A percentile compares a stretch with the other conserved stretches of the same genome.
phyloP scores from a whole-genome alignment of 1,140 invertebrate genomes.

The Oscheius sp. region DNA sequence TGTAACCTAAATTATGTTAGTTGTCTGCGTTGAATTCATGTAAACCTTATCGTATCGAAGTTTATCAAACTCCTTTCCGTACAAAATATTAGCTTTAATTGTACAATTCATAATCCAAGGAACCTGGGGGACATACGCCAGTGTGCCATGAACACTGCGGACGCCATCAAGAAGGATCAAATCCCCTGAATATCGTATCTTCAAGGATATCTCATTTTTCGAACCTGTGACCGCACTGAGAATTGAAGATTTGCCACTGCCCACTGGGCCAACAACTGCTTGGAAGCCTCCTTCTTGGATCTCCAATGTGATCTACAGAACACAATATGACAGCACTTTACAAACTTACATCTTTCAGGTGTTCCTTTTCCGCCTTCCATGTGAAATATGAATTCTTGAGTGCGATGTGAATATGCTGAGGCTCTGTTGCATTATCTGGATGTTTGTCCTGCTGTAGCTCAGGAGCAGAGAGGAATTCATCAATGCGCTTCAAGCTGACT shows the following conservation, averaged over 20 bases:
- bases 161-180: neutral
- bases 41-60: neutral
- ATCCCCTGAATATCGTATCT: neutral
- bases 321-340: neutral
- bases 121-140: neutral
- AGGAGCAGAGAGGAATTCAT: neutral
- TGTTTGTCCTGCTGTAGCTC: neutral
- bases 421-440: neutral
- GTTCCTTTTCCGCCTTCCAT: slow-evolving; percentile 3
- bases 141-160: neutral
- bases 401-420: neutral
- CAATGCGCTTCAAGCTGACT: neutral
- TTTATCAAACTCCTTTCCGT: slow-evolving; percentile 13
- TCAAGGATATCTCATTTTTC: neutral
- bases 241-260: slow-evolving; percentile 9
- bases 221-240: neutral
- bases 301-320: neutral
- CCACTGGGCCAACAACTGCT: slow-evolving; percentile 10
- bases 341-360: slow-evolving; percentile 7
- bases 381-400: neutral
- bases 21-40: neutral
- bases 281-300: slow-evolving; percentile 7
- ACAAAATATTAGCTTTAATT: slow-evolving; percentile 7
- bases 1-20: neutral
- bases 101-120: slow-evolving; percentile 10